These are phyloP conservation scores for Aldrovandia affinis DNA, from an alignment of 2,797 vertebrate genomes.

Conservation along the genomic window DNA sequence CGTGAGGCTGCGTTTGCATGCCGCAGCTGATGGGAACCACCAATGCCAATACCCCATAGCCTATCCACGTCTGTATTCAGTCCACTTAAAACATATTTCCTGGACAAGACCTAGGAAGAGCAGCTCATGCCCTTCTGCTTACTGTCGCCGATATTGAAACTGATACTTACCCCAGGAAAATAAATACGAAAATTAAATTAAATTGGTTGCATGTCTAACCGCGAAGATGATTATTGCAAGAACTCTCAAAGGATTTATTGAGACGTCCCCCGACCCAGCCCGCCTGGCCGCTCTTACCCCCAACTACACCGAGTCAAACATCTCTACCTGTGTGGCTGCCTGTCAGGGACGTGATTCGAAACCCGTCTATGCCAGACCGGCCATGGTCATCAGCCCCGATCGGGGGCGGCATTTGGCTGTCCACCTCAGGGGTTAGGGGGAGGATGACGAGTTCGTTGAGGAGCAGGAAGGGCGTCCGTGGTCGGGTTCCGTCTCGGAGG, in stretches of 20 bases:
- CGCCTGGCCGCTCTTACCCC: neutral
- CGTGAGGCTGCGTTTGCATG: neutral
- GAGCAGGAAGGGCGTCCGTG: no score
- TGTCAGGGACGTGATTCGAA: no score
- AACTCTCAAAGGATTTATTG: neutral
- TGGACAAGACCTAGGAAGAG: neutral
- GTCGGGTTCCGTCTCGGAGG: no score
- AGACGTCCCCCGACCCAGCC: neutral
- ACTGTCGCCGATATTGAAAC: neutral
- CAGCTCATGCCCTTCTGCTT: neutral
- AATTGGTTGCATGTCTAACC: neutral
- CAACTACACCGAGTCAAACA: neutral
- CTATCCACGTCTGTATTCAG: neutral
- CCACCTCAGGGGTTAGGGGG: no score
- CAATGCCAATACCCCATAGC: neutral
- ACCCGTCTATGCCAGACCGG: no score
- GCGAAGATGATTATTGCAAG: neutral
- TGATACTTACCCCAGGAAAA: neutral
- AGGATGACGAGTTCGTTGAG: no score
- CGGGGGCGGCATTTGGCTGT: no score
- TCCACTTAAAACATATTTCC: slow-evolving; percentile 1
- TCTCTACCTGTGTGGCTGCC: neutral
- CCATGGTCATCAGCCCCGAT: no score
- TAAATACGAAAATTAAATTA: neutral
- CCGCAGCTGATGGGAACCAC: neutral